Percentiles rank a stretch among this genome's conserved stretches.
Conservation (phyloP, 1,140 invertebrate genomes). For the Hylaeus anthracinus region DNA sequence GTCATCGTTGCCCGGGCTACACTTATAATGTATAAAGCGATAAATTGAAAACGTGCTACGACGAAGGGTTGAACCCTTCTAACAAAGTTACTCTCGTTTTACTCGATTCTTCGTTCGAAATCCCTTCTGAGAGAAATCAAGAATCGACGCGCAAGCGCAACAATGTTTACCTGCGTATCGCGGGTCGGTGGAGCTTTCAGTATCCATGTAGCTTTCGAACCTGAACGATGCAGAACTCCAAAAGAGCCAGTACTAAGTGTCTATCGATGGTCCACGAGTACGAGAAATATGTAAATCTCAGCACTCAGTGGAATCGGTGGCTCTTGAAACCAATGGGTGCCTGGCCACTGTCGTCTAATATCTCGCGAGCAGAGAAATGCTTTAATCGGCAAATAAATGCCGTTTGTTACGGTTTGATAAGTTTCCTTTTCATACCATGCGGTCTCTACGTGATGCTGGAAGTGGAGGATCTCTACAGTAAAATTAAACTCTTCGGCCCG, state of each 20-base stretch:
- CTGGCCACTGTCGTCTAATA: too few species aligned
- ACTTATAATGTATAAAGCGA: too few species aligned
- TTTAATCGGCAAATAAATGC: not conserved
- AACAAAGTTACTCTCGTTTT: not conserved
- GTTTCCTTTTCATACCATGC: conserved; percentile 40
- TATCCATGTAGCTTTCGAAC: not conserved
- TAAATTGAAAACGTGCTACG: too few species aligned
- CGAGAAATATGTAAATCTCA: conserved; percentile 9
- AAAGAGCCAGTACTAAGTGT: not conserved
- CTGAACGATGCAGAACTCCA: not conserved
- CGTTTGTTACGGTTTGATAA: conserved; percentile 23
- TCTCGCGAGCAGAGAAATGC: not conserved
- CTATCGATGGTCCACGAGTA: not conserved
- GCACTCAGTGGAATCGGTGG: conserved; percentile 49
- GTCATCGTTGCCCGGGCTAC: too few species aligned
- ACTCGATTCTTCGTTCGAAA: too few species aligned
- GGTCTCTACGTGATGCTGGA: not conserved
- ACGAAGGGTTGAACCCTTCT: too few species aligned
- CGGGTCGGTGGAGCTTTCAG: not conserved
- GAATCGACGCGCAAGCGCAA: conserved; percentile 17
- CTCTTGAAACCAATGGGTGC: conserved; percentile 44
- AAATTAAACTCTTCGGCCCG: conserved; percentile 64
- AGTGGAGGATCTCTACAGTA: conserved; percentile 49
- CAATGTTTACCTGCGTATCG: not conserved
- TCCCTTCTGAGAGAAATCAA: too few species aligned